Evolutionary conservation across 2,797 vertebrate genomes (phyloP).

Genomic region (Ctenosaura bakeri): DNA sequence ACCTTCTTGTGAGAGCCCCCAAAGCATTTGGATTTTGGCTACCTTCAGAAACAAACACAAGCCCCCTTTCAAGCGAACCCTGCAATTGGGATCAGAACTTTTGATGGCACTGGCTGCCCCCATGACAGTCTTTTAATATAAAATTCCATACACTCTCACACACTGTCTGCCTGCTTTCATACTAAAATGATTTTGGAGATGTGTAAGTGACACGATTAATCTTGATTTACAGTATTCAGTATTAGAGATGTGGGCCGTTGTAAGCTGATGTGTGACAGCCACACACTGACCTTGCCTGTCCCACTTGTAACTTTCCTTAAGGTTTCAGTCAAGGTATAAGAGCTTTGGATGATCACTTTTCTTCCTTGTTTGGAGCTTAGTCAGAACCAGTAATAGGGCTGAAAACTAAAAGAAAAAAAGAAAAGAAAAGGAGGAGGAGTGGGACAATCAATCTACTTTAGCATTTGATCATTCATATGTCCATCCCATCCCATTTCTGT

Average conservation of each 20-base stretch:
- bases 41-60: constrained; percentile 65
- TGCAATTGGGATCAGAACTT: constrained; percentile 60
- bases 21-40: constrained; percentile 81
- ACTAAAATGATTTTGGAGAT: background rate
- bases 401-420: too few species aligned
- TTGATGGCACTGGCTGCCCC: background rate
- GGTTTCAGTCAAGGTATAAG: background rate
- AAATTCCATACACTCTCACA: fast-evolving
- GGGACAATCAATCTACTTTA: background rate
- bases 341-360: background rate
- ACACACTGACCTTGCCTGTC: background rate
- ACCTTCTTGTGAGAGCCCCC: constrained; percentile 88
- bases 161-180: background rate
- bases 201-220: background rate
- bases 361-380: background rate
- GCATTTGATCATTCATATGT: background rate
- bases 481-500: too few species aligned
- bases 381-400: too few species aligned
- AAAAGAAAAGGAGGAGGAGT: too few species aligned
- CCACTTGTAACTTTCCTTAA: background rate
- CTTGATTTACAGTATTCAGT: background rate
- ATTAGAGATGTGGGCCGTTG: background rate
- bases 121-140: constrained; percentile 12
- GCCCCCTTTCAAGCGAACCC: constrained; percentile 47
- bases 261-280: background rate